phyloP scores from a whole-genome alignment of 2,888 invertebrate genomes.

The Hemaris fuciformis region DNA sequence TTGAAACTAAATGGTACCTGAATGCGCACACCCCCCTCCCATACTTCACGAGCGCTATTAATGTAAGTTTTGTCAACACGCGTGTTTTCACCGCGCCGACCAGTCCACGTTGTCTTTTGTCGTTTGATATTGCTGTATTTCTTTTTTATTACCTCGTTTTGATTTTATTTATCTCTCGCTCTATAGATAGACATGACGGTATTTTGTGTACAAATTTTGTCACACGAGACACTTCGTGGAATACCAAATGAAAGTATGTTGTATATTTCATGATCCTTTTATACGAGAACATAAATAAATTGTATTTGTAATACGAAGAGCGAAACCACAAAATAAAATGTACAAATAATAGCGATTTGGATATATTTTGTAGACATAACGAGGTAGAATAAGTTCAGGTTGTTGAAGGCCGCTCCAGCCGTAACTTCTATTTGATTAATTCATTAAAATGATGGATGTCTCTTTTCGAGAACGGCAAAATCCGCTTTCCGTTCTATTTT shows the following conservation, averaged over 20 bases:
- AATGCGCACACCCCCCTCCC: conserved; percentile 23
- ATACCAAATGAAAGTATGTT: background rate
- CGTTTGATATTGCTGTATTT: conserved; percentile 25
- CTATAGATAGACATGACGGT: background rate
- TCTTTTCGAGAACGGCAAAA: background rate
- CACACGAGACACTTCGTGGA: background rate
- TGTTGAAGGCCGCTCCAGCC: conserved; percentile 1
- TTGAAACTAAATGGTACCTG: conserved; percentile 29
- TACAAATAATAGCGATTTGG: background rate
- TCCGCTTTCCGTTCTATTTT: background rate
- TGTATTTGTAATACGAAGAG: background rate
- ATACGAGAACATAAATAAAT: background rate
- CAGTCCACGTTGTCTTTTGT: conserved; percentile 31
- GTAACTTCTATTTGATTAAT: conserved; percentile 10
- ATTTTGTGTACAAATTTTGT: background rate
- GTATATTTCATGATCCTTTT: background rate
- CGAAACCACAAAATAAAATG: background rate
- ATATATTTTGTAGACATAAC: conserved; percentile 2
- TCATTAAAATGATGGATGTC: conserved; percentile 9
- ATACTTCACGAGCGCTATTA: conserved; percentile 19
- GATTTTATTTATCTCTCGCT: conserved; percentile 6
- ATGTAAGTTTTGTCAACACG: conserved; percentile 17
- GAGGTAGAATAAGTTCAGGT: background rate
- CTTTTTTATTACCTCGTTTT: conserved; percentile 26
- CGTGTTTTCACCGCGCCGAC: conserved; percentile 28